Percentiles rank a stretch among this genome's conserved stretches.
Evolutionary conservation across 2,113 vertebrate species (phyloP).

Genomic region (Loxodonta africana): DNA sequence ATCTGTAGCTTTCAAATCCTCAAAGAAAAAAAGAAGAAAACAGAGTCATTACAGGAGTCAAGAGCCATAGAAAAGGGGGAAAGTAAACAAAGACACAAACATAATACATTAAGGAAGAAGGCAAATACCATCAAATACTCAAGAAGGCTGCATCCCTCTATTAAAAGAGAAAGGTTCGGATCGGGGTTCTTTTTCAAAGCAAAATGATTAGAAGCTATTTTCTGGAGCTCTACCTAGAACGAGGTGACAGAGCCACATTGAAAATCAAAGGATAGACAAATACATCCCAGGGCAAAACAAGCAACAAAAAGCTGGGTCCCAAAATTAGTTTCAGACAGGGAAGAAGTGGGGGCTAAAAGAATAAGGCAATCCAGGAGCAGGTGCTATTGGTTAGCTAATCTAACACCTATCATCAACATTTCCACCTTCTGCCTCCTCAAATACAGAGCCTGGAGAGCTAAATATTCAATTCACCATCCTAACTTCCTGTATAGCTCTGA

Average conservation of each 20-base stretch:
- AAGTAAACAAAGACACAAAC: background rate
- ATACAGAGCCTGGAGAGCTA: background rate
- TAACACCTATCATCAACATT: background rate
- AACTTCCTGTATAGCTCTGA: background rate
- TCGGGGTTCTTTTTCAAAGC: background rate
- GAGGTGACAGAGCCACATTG: background rate
- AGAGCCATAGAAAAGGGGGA: background rate
- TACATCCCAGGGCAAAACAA: conserved; percentile 1
- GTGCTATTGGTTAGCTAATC: background rate
- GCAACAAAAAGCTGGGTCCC: background rate
- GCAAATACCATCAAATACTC: background rate
- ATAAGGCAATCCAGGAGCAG: background rate
- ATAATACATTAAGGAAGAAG: background rate
- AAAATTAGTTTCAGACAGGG: conserved; percentile 28
- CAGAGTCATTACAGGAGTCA: background rate
- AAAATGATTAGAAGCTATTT: background rate
- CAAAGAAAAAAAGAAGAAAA: background rate
- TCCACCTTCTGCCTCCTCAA: background rate
- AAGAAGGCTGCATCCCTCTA: background rate
- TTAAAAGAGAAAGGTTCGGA: conserved; percentile 15
- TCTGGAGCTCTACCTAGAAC: background rate
- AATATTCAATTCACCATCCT: background rate
- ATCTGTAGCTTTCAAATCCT: conserved; percentile 15
- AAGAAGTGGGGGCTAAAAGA: background rate
- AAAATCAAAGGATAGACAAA: background rate